These are phyloP conservation scores for Aelia acuminata DNA, from an alignment of 2,888 invertebrate genomes.

Conservation along the genomic window DNA sequence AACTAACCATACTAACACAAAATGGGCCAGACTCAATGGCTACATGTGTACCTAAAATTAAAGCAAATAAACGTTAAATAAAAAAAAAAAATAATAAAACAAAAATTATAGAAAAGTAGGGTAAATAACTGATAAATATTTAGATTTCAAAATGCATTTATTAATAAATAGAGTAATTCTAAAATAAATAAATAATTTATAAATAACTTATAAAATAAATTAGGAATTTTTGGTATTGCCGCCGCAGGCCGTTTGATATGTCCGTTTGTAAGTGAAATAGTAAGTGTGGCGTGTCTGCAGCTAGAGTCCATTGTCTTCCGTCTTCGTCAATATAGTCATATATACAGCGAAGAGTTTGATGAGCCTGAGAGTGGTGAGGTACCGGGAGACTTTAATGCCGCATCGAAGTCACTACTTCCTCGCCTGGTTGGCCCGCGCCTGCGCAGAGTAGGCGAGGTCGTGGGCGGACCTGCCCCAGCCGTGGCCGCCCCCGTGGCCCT, in stretches of 20 bases:
- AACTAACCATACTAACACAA: too few relatives aligned
- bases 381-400: slow-evolving; percentile 52
- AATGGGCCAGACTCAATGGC: too few relatives aligned
- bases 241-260: slow-evolving; percentile 4
- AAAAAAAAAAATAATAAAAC: too few relatives aligned
- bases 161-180: background rate
- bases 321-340: background rate
- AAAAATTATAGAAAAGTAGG: background rate
- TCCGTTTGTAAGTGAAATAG: background rate
- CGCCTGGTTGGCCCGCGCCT: slow-evolving; percentile 48
- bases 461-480: slow-evolving; percentile 63
- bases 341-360: background rate
- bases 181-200: slow-evolving; percentile 32
- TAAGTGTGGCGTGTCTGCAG: slow-evolving; percentile 16
- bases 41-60: too few relatives aligned
- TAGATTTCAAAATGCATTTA: slow-evolving; percentile 8
- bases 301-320: background rate
- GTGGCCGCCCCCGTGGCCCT: slow-evolving; percentile 62
- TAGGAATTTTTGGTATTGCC: slow-evolving; percentile 43
- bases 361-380: background rate
- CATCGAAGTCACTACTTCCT: background rate
- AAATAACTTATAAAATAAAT: slow-evolving; percentile 30
- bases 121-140: background rate
- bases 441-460: slow-evolving; percentile 56
- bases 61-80: too few relatives aligned